Evolutionary conservation across 2,113 vertebrate genomes (phyloP).

Genomic region (Ciconia boyciana): DNA sequence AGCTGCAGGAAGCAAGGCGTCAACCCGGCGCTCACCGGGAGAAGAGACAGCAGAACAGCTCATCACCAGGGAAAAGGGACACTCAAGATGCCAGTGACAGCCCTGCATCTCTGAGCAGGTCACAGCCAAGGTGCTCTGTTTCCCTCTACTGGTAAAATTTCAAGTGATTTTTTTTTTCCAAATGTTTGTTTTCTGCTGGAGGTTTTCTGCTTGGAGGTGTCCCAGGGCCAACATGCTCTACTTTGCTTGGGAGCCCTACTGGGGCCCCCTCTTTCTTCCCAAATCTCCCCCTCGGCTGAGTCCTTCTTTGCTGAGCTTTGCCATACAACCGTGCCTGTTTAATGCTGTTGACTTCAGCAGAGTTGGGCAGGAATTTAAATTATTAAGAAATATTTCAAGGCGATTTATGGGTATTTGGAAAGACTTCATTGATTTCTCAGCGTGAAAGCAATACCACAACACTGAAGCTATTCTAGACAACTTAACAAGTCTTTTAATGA

Average conservation of each 20-base stretch:
- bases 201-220: neutral
- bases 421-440: slow-evolving; percentile 5
- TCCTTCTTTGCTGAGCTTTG: neutral
- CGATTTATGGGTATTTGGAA: neutral
- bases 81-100: neutral
- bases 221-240: accelerated
- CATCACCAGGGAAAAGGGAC: neutral
- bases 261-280: neutral
- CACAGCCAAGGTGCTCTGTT: slow-evolving; percentile 23
- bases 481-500: slow-evolving; percentile 10
- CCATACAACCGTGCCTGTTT: neutral
- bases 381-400: neutral
- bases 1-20: accelerated
- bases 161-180: neutral
- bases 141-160: slow-evolving; percentile 48
- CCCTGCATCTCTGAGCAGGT: neutral
- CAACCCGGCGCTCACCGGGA: accelerated
- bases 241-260: neutral
- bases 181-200: neutral
- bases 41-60: neutral
- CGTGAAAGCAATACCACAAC: neutral
- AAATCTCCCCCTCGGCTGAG: neutral
- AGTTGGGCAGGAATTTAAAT: neutral
- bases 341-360: neutral
- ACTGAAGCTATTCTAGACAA: neutral